Evolutionary conservation across 2,797 vertebrate species (phyloP).

Genomic region (Scolopax bukidnonensis): DNA sequence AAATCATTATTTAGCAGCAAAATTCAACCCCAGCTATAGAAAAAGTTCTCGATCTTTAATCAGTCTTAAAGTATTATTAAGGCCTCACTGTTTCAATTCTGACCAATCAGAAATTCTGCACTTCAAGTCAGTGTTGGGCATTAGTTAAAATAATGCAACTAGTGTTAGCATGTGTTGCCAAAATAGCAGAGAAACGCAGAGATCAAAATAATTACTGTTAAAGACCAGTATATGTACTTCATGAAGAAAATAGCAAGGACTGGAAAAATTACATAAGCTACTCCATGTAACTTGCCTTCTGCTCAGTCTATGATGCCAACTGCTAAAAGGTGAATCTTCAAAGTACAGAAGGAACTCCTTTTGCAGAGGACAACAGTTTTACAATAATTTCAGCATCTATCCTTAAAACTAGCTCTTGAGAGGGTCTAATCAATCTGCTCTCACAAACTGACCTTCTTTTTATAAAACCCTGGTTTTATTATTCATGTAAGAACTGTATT

Average conservation of each 20-base stretch:
- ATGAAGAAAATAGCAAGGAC: background rate
- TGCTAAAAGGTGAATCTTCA: background rate
- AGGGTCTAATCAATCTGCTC: background rate
- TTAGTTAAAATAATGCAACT: background rate
- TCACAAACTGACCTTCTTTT: background rate
- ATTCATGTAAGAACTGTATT: rapidly evolving
- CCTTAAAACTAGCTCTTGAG: background rate
- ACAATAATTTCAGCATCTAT: background rate
- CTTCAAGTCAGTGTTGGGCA: background rate
- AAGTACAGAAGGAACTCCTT: background rate
- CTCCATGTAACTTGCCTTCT: background rate
- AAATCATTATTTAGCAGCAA: background rate
- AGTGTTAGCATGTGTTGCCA: background rate
- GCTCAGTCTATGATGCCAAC: background rate
- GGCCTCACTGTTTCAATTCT: background rate
- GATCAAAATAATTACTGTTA: background rate
- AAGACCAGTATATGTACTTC: background rate
- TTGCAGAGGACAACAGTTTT: background rate
- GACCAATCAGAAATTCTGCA: background rate
- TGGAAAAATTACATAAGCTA: background rate
- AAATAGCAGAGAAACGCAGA: background rate
- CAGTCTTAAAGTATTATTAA: background rate
- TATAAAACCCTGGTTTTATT: background rate
- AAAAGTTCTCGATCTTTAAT: background rate
- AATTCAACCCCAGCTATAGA: background rate